Conservation (phyloP, 2,797 vertebrate genomes). For the Poecilia wingei region DNA sequence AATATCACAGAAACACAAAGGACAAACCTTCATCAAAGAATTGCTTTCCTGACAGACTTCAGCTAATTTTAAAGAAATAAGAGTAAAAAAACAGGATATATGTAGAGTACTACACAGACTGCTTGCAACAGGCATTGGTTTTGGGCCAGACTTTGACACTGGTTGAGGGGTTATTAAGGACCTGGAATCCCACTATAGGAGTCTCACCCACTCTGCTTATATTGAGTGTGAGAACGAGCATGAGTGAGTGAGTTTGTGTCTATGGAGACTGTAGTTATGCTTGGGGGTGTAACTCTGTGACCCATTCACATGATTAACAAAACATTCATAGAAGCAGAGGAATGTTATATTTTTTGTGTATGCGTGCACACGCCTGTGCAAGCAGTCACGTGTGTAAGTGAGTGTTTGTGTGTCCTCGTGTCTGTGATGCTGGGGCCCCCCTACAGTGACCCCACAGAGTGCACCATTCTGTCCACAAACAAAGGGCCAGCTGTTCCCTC, state of each 20-base stretch:
- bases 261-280: slow-evolving; percentile 76
- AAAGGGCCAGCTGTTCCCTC: slow-evolving; percentile 87
- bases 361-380: slow-evolving; percentile 50
- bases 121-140: slow-evolving; percentile 1
- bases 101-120: not conserved
- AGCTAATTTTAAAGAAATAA: not conserved
- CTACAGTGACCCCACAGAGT: slow-evolving; percentile 86
- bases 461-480: slow-evolving; percentile 88
- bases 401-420: slow-evolving; percentile 72
- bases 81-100: not conserved
- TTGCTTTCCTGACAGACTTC: not conserved
- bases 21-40: not conserved
- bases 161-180: slow-evolving; percentile 57
- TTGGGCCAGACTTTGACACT: slow-evolving; percentile 33
- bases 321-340: slow-evolving; percentile 84
- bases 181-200: slow-evolving; percentile 60
- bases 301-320: slow-evolving; percentile 87
- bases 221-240: slow-evolving; percentile 57
- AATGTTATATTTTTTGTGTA: slow-evolving; percentile 82
- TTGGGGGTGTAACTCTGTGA: slow-evolving; percentile 81
- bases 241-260: slow-evolving; percentile 57
- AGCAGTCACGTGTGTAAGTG: slow-evolving; percentile 61
- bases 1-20: not conserved
- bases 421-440: slow-evolving; percentile 84
- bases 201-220: slow-evolving; percentile 41